Percentiles rank a stretch among this genome's conserved stretches.
Conservation (phyloP, 2,797 vertebrate genomes). For the Myotis planiceps region DNA sequence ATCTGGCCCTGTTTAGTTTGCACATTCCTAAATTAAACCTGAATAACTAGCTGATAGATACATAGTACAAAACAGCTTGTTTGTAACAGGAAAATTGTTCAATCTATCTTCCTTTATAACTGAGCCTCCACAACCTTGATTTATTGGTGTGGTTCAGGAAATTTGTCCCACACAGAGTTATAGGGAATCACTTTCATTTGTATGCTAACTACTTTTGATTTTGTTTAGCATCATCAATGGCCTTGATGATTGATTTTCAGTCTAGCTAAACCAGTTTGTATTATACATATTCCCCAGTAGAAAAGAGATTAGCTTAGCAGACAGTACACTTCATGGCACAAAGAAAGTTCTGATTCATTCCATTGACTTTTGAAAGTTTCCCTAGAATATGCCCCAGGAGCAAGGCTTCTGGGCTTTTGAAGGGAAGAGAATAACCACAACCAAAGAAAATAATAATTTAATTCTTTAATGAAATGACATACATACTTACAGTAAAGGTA, state of each 20-base stretch:
- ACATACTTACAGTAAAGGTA: neutral
- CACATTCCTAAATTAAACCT: slow-evolving; percentile 68
- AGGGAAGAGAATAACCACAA: neutral
- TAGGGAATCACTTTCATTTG: slow-evolving; percentile 78
- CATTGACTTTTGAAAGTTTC: slow-evolving; percentile 31
- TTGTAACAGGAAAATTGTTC: slow-evolving; percentile 73
- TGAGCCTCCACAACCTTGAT: slow-evolving; percentile 67
- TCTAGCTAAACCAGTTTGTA: slow-evolving; percentile 70
- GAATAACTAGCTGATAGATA: slow-evolving; percentile 73
- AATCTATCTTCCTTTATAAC: slow-evolving; percentile 79
- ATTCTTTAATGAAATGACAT: slow-evolving; percentile 16
- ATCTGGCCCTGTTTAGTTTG: slow-evolving; percentile 61
- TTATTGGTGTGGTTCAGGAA: slow-evolving; percentile 72
- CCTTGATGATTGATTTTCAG: slow-evolving; percentile 76
- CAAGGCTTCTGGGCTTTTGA: neutral
- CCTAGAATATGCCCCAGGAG: neutral
- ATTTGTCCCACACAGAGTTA: slow-evolving; percentile 72
- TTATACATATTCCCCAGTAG: slow-evolving; percentile 54
- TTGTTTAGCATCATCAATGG: slow-evolving; percentile 64
- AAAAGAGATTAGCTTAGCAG: slow-evolving; percentile 64
- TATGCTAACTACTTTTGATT: slow-evolving; percentile 81
- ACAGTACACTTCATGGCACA: slow-evolving; percentile 31
- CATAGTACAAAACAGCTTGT: slow-evolving; percentile 68
- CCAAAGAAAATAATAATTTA: neutral
- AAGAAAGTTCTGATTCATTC: slow-evolving; percentile 54